Evolutionary conservation across 1,140 invertebrate species (phyloP).

Genomic region (Heliconius congener): DNA sequence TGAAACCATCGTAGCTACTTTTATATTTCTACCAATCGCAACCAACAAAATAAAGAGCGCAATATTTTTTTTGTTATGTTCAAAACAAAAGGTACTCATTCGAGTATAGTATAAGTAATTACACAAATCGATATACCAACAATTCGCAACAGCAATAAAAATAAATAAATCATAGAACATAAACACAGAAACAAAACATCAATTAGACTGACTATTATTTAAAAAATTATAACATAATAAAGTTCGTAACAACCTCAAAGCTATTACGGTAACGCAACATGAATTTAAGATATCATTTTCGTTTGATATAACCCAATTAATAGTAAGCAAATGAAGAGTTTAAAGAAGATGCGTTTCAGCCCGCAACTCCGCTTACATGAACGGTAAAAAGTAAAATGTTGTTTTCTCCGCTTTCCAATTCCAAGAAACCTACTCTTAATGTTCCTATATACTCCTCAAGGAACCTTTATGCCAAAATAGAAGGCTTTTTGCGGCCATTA

Average conservation of each 20-base stretch:
- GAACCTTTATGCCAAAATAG: too few species aligned
- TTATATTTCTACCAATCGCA: too few species aligned
- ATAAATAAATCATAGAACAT: not conserved
- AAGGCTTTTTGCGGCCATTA: too few species aligned
- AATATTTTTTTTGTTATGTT: too few species aligned
- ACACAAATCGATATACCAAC: not conserved
- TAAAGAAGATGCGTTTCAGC: constrained; percentile 33
- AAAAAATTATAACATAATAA: constrained; percentile 16
- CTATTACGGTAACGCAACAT: constrained; percentile 62
- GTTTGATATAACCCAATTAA: constrained; percentile 44
- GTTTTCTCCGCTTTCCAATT: too few species aligned
- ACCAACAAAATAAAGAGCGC: too few species aligned
- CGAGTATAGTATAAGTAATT: too few species aligned
- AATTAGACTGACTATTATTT: constrained; percentile 14
- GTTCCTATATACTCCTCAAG: too few species aligned
- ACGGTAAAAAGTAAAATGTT: not conserved
- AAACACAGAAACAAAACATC: constrained; percentile 15
- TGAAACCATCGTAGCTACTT: too few species aligned
- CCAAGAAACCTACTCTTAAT: too few species aligned
- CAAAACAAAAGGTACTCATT: too few species aligned
- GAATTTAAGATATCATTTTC: constrained; percentile 54
- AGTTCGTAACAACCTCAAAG: constrained; percentile 51
- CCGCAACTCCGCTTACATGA: not conserved
- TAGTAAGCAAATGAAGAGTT: constrained; percentile 50
- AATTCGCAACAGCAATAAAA: not conserved